Conservation (phyloP, 2,797 vertebrate genomes). For the Leptoclinus maculatus region DNA sequence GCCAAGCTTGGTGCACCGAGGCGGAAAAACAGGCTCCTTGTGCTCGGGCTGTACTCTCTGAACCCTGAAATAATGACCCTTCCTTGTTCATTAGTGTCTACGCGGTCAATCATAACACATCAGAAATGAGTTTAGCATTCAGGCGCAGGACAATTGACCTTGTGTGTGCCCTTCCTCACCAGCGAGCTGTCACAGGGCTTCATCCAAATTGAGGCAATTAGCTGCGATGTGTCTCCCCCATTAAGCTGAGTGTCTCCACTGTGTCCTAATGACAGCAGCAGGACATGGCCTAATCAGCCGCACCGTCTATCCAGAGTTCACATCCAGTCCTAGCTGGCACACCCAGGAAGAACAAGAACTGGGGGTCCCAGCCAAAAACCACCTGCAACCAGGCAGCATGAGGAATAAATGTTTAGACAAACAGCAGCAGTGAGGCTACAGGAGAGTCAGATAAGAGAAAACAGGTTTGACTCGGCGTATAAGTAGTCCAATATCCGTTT, state of each 20-base stretch:
- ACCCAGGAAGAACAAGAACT: slow-evolving; percentile 28
- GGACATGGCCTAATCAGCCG: slow-evolving; percentile 76
- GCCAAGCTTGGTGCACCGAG: slow-evolving; percentile 36
- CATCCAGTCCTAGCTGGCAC: slow-evolving; percentile 48
- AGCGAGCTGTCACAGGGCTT: slow-evolving; percentile 76
- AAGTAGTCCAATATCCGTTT: neutral
- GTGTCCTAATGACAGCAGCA: slow-evolving; percentile 76
- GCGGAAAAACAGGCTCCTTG: slow-evolving; percentile 65
- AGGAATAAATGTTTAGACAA: neutral
- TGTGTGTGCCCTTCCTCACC: slow-evolving; percentile 80
- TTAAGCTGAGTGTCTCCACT: slow-evolving; percentile 77
- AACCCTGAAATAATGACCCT: slow-evolving; percentile 81
- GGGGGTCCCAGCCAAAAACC: slow-evolving; percentile 18
- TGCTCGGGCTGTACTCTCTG: slow-evolving; percentile 68
- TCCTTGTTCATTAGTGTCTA: slow-evolving; percentile 79
- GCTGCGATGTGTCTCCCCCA: slow-evolving; percentile 73
- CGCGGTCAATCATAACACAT: slow-evolving; percentile 79
- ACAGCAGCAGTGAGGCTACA: neutral
- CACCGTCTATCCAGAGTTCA: slow-evolving; percentile 57
- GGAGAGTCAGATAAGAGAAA: neutral
- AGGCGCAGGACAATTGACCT: slow-evolving; percentile 80
- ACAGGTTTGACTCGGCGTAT: no score
- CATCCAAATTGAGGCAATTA: slow-evolving; percentile 80
- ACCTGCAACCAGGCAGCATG: neutral
- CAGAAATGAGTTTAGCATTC: slow-evolving; percentile 80